Conservation (phyloP, 2,113 vertebrate species). For the Seriola dumerili region DNA sequence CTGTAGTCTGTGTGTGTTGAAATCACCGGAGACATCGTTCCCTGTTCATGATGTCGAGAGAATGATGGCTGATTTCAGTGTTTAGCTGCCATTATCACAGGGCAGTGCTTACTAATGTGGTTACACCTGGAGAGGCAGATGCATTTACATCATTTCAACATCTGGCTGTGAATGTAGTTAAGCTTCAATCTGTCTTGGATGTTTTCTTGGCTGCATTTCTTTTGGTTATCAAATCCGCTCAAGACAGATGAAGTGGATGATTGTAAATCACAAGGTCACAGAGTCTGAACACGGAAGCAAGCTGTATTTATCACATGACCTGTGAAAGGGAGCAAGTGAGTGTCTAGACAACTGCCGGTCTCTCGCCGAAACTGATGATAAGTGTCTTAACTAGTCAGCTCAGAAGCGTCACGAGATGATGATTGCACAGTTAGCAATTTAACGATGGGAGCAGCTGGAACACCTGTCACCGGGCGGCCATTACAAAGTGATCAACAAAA, state of each 20-base stretch:
- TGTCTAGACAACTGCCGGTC: background rate
- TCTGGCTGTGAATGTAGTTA: background rate
- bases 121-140: background rate
- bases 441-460: conserved; percentile 27
- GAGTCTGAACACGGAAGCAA: background rate
- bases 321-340: background rate
- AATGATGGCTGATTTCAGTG: background rate
- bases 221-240: background rate
- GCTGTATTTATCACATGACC: background rate
- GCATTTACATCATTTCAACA: background rate
- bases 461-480: conserved; percentile 20
- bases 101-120: background rate
- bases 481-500: conserved; percentile 35
- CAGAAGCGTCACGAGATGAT: conserved; percentile 8
- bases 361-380: background rate
- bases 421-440: conserved; percentile 39
- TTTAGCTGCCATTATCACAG: background rate
- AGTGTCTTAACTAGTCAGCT: conserved; percentile 21
- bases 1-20: background rate
- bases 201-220: background rate
- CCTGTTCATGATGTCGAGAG: background rate
- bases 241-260: background rate
- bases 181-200: background rate
- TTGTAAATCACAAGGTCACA: background rate
- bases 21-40: background rate